Base-by-base conservation (phyloP, 37 sponge, comb jelly and placozoan genomes). In the Bolinopsis microptera region DNA sequence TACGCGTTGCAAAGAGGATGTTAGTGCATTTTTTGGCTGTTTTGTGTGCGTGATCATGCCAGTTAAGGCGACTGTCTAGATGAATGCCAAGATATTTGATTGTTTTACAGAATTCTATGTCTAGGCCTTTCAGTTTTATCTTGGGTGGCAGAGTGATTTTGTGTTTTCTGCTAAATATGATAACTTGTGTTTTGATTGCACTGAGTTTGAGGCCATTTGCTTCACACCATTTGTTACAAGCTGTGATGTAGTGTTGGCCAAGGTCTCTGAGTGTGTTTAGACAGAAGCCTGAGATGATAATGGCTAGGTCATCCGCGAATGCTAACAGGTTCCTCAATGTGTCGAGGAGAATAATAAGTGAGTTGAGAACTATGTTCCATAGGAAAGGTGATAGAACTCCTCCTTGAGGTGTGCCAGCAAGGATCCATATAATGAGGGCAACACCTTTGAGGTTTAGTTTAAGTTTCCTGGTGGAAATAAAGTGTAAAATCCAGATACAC, bases 371-470 rank as follows among this genome's bases (percentile, higher is more conserved):
- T 2, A 86, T 41, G 41, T 39, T 41, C 90, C 90, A 86, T 5
- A 86, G 61, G 25, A 86, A 41, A 13, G 90, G 90, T 86, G 90
- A 86, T 39, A 86, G 48, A 1, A 86, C 90, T 16, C 90, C 90
- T 28, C 90, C 90, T 23, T 86, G 90, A n/a, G 90, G 90, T 18
- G 48, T 39, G 24, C 90, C 90, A 5, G 41, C 61, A 3, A 41
- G 41, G n/a, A 86, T 86, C 61, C 61, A 39, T 13, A 86, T 86
- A 26, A 41, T 26, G 1, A 86, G n/a, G 0, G 90, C 61, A 2
- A 41, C 61, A 2, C 61, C 61, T 86, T 86, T 39, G 3, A 41
- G 90, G 41, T 39, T 41, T 0, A 86, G 41, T 39, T 39, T 86
- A 27, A 86, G 90, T 39, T 86, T 86, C 30, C 90, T 86, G 21